Conservation (phyloP, 2,797 vertebrate genomes). For the Meriones psammophilus region DNA sequence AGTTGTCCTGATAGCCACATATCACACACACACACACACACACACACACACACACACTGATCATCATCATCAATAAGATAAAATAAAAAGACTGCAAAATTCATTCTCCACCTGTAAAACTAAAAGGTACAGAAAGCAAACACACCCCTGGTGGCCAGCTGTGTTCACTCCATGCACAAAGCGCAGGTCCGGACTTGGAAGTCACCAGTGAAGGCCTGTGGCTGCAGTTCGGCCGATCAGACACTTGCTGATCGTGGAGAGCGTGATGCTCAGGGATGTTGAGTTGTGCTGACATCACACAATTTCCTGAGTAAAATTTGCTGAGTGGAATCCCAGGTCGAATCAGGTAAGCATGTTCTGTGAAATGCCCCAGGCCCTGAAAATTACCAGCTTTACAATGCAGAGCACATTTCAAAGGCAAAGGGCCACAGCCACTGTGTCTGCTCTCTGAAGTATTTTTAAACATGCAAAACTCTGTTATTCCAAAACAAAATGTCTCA, state of each 20-base stretch:
- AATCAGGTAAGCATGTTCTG: neutral
- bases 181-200: neutral
- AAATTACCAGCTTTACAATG: constrained; percentile 77
- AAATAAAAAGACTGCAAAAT: constrained; percentile 28
- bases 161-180: neutral
- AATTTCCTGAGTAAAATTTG: constrained; percentile 17
- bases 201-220: too few relatives aligned
- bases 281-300: constrained; percentile 6
- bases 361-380: constrained; percentile 25
- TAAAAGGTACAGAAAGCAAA: neutral
- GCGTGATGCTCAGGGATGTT: too few relatives aligned
- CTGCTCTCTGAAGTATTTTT: constrained; percentile 81
- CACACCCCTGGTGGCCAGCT: neutral
- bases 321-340: neutral
- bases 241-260: neutral
- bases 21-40: neutral
- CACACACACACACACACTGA: neutral
- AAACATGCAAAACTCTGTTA: constrained; percentile 84
- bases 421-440: constrained; percentile 83
- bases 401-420: constrained; percentile 84
- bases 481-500: constrained; percentile 86
- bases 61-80: neutral
- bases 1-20: neutral
- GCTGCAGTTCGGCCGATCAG: neutral
- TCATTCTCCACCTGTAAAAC: neutral